Evolutionary conservation across 1,140 invertebrate species (phyloP), one percentile per base, ranked within the genome.

Genomic region (Drosophila nannoptera): DNA sequence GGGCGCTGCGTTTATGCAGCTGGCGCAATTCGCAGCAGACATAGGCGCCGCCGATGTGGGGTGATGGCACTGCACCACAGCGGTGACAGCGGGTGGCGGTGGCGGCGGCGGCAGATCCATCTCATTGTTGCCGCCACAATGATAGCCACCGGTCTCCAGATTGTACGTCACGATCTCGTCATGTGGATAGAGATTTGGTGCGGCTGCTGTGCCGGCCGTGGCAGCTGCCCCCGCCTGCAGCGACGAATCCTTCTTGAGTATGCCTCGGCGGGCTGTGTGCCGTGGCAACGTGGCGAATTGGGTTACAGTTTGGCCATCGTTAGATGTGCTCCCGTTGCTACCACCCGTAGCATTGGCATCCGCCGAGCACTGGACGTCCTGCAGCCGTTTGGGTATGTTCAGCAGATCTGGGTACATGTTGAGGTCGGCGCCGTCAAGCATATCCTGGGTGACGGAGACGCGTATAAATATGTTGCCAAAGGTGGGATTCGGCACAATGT

Each of bases 321-420:
- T 69, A 4, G 80, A 75, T 63, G 33, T 65, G 80, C n/a, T 43
- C 22, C 22, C 22, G 40, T 14, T 43, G 40, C 40, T 43, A 14
- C 40, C 12, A n/a, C 61, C 70, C 75, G 73, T 89, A 87, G 62
- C 88, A 80, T 29, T 49, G n/a, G 61, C n/a, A 33, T 69, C 74
- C 9, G 52, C 48, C 7, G 36, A 43, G 55, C 63, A 67, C 4
- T 90, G 83, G 29, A 87, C 83, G 9, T 89, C 90, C 75, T 93
- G 92, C 55, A 92, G 91, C 4, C 90, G 88, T 45, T 93, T 90
- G 61, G 92, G 92, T 43, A 94, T 92, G 87, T 96, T 94, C 48
- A 96, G 90, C 11, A 96, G 89, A 84, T 96, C 95, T 32, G 95
- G 95, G 90, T 95, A 96, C 59, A 93, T 92, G 65, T 93, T 91